Evolutionary conservation across 1,140 invertebrate species (phyloP).

Genomic region (Nephila pilipes): DNA sequence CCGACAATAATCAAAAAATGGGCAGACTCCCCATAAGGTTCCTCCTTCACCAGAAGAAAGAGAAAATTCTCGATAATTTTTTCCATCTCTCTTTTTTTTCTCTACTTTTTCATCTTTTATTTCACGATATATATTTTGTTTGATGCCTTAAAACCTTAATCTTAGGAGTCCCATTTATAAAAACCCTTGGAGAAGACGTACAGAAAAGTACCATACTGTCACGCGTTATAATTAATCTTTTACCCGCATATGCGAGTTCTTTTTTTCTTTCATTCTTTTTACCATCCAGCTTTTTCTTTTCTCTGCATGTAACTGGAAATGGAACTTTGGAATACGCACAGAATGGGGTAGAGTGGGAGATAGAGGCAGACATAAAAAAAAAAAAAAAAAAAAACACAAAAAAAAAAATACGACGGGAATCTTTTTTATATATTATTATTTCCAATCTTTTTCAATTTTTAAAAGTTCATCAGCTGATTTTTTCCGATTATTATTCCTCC

Average conservation of each 20-base stretch:
- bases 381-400: neutral
- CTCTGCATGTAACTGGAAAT: neutral
- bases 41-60: neutral
- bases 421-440: constrained; percentile 39
- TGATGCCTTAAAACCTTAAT: constrained; percentile 70
- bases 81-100: neutral
- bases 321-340: constrained; percentile 43
- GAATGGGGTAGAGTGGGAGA: neutral
- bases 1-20: constrained; percentile 72
- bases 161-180: constrained; percentile 40
- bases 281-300: neutral
- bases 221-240: constrained; percentile 71
- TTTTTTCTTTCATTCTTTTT: constrained; percentile 34
- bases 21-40: constrained; percentile 23
- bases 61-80: constrained; percentile 57
- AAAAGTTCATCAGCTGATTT: constrained; percentile 71
- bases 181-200: neutral
- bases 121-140: constrained; percentile 70
- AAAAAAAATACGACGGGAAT: neutral
- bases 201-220: constrained; percentile 53
- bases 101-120: constrained; percentile 61
- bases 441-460: constrained; percentile 54
- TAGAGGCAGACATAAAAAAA: neutral
- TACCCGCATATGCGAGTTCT: constrained; percentile 7
- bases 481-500: constrained; percentile 54